These are phyloP conservation scores for Plebejus anna DNA, from an alignment of 2,888 invertebrate species.

Conservation along the genomic window DNA sequence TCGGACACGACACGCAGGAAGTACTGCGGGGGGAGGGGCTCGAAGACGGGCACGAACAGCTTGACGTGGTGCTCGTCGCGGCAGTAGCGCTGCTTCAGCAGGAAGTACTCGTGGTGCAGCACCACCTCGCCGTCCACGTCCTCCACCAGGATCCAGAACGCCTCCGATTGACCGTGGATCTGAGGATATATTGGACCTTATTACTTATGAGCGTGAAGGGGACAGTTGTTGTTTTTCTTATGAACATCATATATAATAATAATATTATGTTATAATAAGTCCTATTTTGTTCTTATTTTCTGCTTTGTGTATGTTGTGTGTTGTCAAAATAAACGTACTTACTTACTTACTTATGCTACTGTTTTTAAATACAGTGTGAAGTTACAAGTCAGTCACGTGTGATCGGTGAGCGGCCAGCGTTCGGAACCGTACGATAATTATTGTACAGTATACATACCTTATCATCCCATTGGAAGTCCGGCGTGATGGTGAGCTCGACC, in stretches of 20 bases:
- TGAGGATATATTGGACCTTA: constrained; percentile 50
- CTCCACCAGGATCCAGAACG: constrained; percentile 93
- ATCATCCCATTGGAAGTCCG: constrained; percentile 99
- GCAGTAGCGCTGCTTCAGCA: constrained; percentile 96
- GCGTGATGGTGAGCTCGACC: constrained; percentile 97
- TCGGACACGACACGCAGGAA: constrained; percentile 95
- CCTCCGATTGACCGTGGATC: constrained; percentile 90
- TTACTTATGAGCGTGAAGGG: constrained; percentile 41
- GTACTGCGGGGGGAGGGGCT: constrained; percentile 98
- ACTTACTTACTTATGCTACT: too few species aligned
- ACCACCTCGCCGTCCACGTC: constrained; percentile 94
- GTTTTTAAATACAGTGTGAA: too few species aligned
- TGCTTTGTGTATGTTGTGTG: too few species aligned
- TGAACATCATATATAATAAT: too few species aligned
- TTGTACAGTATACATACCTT: constrained; percentile 76
- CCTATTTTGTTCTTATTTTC: too few species aligned
- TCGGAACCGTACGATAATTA: too few species aligned
- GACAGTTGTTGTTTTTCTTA: too few species aligned
- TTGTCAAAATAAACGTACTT: too few species aligned
- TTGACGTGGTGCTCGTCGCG: constrained; percentile 96
- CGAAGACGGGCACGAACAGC: constrained; percentile 99
- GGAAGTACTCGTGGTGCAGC: constrained; percentile 96
- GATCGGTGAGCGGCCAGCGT: too few species aligned
- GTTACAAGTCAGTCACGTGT: too few species aligned
- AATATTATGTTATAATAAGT: too few species aligned